Percentiles rank a stretch among this genome's conserved stretches.
These are phyloP conservation scores for Daboia siamensis DNA, from an alignment of 2,113 vertebrate genomes.

Conservation along the genomic window DNA sequence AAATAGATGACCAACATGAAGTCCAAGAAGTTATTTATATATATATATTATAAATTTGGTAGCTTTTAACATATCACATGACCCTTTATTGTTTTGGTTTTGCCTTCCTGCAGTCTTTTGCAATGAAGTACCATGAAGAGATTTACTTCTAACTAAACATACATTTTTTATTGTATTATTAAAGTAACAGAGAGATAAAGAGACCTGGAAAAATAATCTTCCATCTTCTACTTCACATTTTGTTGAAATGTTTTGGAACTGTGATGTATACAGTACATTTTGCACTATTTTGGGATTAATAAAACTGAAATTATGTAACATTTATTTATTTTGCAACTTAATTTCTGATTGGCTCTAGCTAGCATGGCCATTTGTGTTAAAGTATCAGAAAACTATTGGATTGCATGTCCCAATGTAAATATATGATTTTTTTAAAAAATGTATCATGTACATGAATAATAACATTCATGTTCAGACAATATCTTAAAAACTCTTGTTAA, in stretches of 20 bases:
- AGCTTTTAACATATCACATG: background rate
- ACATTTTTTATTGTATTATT: background rate
- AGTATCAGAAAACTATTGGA: background rate
- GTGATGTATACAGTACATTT: background rate
- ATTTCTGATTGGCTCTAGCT: background rate
- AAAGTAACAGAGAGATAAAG: background rate
- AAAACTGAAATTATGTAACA: background rate
- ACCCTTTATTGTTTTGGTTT: background rate
- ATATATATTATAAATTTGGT: background rate
- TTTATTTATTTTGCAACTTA: background rate
- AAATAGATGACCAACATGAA: background rate
- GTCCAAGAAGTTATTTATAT: background rate
- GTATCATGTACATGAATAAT: background rate
- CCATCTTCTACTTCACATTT: background rate
- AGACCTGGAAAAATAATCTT: background rate
- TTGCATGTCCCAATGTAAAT: background rate
- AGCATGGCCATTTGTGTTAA: background rate
- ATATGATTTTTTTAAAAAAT: background rate
- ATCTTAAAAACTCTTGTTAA: background rate
- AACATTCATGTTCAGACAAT: background rate
- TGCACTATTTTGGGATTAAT: background rate
- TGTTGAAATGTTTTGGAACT: background rate
- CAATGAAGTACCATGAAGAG: background rate
- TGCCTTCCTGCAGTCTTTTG: background rate
- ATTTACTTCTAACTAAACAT: background rate